These are phyloP conservation scores for Trinectes maculatus DNA, from an alignment of 2,113 vertebrate genomes.

Conservation along the genomic window DNA sequence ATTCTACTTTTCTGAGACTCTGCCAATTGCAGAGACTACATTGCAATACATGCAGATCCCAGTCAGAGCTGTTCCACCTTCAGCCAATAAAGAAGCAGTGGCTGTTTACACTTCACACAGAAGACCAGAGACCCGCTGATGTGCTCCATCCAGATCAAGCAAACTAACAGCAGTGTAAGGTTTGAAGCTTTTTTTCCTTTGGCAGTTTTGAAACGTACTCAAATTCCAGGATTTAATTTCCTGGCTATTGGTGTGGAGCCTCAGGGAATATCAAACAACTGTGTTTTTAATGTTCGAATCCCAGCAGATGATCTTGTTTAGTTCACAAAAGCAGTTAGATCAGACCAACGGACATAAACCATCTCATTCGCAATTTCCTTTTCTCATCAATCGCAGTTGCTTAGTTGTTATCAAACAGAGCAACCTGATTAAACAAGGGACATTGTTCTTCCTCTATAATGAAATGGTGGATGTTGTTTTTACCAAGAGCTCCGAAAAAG, in stretches of 20 bases:
- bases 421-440: neutral
- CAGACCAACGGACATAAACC: no score
- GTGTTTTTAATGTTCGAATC: no score
- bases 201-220: no score
- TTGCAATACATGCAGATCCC: no score
- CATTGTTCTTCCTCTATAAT: neutral
- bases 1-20: neutral
- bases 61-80: neutral
- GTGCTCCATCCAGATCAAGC: neutral
- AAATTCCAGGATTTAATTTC: neutral
- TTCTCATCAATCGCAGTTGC: no score
- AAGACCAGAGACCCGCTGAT: neutral
- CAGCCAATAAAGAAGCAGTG: neutral
- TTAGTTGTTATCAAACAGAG: neutral
- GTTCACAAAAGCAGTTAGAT: no score
- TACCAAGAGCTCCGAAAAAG: slow-evolving; percentile 96
- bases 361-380: no score
- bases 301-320: no score
- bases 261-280: no score
- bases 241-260: no score
- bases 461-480: neutral
- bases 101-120: neutral
- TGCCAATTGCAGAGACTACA: neutral
- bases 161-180: no score
- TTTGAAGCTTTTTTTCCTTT: no score